These are phyloP conservation scores for Harpagoxenus sublaevis DNA, from an alignment of 2,888 invertebrate species.

Conservation along the genomic window DNA sequence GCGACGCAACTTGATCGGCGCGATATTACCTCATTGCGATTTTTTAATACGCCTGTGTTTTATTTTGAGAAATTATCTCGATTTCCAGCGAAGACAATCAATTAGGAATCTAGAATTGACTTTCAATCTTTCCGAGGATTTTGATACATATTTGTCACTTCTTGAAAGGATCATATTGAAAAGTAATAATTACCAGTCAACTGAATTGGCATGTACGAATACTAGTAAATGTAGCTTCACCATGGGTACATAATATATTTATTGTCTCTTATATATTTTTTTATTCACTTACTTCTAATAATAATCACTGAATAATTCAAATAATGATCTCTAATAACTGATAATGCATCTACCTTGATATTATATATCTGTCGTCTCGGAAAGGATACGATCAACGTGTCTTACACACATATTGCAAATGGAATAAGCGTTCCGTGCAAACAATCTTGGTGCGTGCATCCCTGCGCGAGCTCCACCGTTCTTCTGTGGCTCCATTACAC, in stretches of 20 bases:
- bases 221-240: background rate
- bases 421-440: slow-evolving; percentile 18
- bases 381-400: background rate
- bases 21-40: background rate
- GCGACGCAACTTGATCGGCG: background rate
- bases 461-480: background rate
- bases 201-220: background rate
- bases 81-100: background rate
- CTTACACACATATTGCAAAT: background rate
- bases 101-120: background rate
- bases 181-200: background rate
- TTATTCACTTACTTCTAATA: background rate
- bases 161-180: background rate
- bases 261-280: background rate
- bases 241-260: background rate
- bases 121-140: background rate
- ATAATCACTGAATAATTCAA: background rate
- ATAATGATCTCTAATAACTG: background rate
- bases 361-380: background rate
- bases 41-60: background rate
- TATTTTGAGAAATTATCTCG: slow-evolving; percentile 13
- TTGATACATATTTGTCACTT: background rate
- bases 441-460: slow-evolving; percentile 18
- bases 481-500: slow-evolving; percentile 19
- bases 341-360: background rate